Base-by-base conservation (phyloP, 2,888 invertebrate genomes). In the Phania funesta region DNA sequence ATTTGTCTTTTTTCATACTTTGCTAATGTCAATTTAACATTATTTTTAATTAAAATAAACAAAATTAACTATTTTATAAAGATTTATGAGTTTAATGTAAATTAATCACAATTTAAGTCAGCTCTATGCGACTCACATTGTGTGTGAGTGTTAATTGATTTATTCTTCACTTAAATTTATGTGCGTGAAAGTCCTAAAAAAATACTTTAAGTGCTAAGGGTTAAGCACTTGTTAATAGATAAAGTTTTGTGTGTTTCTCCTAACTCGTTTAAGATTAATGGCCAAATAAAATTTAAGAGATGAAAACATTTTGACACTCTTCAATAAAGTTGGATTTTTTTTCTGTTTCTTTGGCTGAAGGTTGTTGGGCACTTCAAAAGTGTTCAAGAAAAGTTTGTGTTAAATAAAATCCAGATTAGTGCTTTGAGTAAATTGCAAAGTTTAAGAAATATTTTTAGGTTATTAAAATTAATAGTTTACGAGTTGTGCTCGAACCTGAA, bases 61-160 rank as follows among this genome's bases (percentile, higher is more conserved):
- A 3, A 29, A 67, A 38, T 52, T 18, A 50, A 22, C 20, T 29
- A 26, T 22, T 75, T 80, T 60, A 75, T 71, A 20, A 26, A 52
- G 65, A 80, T 80, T 71, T 80, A 76, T 76, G 41, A 20, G 16
- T 48, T 38, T 38, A 9, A 35, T 22, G 50, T 24, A 71, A 56
- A 70, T 80, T 22, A 20, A 44, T 62, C 65, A 65, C 56, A 58
- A 70, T 38, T 56, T 60, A 44, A 44, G 44, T 38, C 0, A 16
- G 26, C 26, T 26, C 26, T 26, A 26, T 26, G 35, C n/a, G 35
- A 4, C 26, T 16, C 50, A 16, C 41, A 13, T 2, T 16, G 65
- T 38, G 38, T 48, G 38, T 48, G 29, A 50, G 16, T 38, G 35
- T 65, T 58, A 58, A 75, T 65, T 74, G 56, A 74, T 74, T 56